These are phyloP conservation scores for Pantherophis vulpinus DNA, from an alignment of 2,797 vertebrate genomes.

Conservation along the genomic window DNA sequence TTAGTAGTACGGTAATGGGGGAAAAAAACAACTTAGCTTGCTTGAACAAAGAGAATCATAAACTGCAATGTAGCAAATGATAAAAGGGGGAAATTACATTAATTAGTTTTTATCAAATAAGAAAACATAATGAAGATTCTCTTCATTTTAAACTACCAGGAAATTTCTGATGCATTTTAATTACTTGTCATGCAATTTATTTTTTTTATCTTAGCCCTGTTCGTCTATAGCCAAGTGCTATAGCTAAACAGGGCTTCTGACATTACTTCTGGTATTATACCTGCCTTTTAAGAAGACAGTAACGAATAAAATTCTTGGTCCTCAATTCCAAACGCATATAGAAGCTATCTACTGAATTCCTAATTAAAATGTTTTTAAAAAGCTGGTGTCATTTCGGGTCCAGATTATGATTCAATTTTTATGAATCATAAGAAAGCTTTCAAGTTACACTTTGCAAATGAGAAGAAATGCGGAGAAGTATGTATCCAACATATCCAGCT, in stretches of 20 bases:
- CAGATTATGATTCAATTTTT: slow-evolving; percentile 43
- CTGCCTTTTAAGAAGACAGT: neutral
- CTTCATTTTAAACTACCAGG: neutral
- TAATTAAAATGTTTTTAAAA: slow-evolving; percentile 39
- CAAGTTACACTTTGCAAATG: slow-evolving; percentile 25
- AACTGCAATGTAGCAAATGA: neutral
- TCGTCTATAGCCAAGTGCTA: neutral
- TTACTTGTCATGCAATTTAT: neutral
- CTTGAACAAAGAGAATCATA: neutral
- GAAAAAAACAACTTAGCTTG: neutral
- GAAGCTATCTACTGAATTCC: slow-evolving; percentile 17
- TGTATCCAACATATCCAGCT: neutral
- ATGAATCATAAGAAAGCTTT: slow-evolving; percentile 52
- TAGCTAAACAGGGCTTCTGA: neutral
- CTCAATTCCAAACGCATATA: slow-evolving; percentile 18
- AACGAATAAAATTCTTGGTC: neutral
- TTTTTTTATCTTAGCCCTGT: neutral
- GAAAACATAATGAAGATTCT: neutral
- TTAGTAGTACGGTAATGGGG: neutral
- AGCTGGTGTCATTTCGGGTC: slow-evolving; percentile 18
- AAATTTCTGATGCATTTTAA: neutral
- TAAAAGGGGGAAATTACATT: neutral
- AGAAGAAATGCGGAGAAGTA: neutral
- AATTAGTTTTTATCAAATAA: slow-evolving; percentile 5
- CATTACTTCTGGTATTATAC: neutral